These are phyloP conservation scores for Agrilus planipennis DNA, from an alignment of 1,140 invertebrate species.

Conservation along the genomic window DNA sequence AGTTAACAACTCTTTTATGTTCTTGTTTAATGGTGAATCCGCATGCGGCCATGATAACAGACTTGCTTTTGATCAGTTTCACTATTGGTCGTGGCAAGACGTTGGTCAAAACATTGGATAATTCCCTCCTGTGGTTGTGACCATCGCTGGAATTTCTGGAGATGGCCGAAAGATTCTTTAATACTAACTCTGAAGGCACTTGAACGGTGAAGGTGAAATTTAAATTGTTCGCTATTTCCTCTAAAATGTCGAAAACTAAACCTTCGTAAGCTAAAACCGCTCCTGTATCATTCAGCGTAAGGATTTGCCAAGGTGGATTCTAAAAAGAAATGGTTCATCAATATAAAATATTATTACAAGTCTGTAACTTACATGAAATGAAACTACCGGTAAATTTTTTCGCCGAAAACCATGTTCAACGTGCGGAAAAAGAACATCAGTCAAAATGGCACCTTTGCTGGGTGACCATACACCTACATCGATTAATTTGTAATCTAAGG, in stretches of 20 bases:
- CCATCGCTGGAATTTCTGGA: slow-evolving; percentile 3
- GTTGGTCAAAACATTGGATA: slow-evolving; percentile 19
- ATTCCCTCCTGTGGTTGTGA: slow-evolving; percentile 1
- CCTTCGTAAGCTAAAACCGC: slow-evolving; percentile 47
- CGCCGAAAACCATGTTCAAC: slow-evolving; percentile 64
- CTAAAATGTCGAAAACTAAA: slow-evolving; percentile 67
- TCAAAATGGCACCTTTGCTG: slow-evolving; percentile 48
- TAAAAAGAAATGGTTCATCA: slow-evolving; percentile 32
- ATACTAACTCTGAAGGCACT: slow-evolving; percentile 9
- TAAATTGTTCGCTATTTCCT: slow-evolving; percentile 59
- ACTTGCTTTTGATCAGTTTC: slow-evolving; percentile 32
- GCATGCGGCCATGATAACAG: slow-evolving; percentile 59
- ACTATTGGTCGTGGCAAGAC: slow-evolving; percentile 33
- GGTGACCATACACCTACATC: slow-evolving; percentile 64
- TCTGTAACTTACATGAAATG: slow-evolving; percentile 48
- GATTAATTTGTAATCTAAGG: slow-evolving; percentile 36
- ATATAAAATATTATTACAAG: slow-evolving; percentile 9
- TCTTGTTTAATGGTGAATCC: slow-evolving; percentile 55
- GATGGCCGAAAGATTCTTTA: not conserved
- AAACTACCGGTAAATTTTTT: slow-evolving; percentile 52
- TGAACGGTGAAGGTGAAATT: slow-evolving; percentile 61
- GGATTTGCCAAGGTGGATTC: slow-evolving; percentile 78
- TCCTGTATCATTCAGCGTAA: slow-evolving; percentile 44
- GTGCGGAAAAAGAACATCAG: slow-evolving; percentile 67
- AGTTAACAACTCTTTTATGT: slow-evolving; percentile 57